Evolutionary conservation across 2,888 invertebrate species (phyloP).

Genomic region (Drosophila multiciliata): DNA sequence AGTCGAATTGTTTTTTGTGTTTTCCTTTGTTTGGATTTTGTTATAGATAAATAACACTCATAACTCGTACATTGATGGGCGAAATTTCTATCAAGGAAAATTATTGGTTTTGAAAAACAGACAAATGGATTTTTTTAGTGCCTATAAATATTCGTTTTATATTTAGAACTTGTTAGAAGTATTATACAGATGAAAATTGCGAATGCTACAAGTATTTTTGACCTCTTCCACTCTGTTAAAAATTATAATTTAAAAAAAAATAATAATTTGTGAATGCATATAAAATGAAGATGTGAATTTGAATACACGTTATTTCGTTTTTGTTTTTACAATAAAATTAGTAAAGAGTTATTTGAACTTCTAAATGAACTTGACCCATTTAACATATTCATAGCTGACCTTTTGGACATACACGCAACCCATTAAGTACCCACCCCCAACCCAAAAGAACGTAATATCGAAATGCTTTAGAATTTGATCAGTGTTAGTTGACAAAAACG

Average conservation of each 20-base stretch:
- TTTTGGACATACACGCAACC: conserved; percentile 32
- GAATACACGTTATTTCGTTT: neutral
- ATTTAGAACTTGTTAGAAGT: neutral
- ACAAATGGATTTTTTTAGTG: neutral
- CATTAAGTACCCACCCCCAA: conserved; percentile 1
- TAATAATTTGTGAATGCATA: neutral
- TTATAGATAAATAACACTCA: neutral
- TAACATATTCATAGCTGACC: conserved; percentile 46
- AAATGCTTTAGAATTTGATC: conserved; percentile 10
- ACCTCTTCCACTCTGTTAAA: neutral
- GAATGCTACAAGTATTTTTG: neutral
- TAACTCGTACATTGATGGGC: neutral
- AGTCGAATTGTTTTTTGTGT: no score
- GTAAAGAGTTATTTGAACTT: neutral
- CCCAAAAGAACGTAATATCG: neutral
- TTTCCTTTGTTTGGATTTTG: neutral
- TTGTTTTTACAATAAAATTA: no score
- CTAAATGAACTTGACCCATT: conserved; percentile 22
- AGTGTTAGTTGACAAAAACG: neutral
- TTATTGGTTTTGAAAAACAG: neutral
- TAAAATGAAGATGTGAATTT: neutral
- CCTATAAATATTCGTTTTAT: neutral
- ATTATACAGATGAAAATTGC: neutral
- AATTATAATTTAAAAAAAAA: neutral
- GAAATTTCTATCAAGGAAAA: no score